These are phyloP conservation scores for Atrina japonica DNA, from an alignment of 2,888 invertebrate genomes.

Conservation along the genomic window DNA sequence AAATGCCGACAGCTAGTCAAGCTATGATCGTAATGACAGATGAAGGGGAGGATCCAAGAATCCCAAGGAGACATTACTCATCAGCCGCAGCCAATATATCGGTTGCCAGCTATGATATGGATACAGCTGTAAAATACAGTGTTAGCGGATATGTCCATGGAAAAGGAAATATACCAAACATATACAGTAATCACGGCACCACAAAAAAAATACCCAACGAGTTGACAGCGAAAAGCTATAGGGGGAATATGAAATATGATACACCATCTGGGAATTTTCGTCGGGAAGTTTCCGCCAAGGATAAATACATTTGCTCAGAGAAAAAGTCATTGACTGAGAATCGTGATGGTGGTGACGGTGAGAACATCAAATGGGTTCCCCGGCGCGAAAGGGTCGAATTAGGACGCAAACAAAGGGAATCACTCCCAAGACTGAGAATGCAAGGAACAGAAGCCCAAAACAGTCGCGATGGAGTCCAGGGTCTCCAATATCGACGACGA, in stretches of 20 bases:
- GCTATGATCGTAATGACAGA: constrained; percentile 33
- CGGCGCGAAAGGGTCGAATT: not conserved
- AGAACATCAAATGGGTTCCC: constrained; percentile 6
- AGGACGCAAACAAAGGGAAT: too few relatives aligned
- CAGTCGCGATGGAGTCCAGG: too few relatives aligned
- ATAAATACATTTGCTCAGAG: constrained; percentile 3
- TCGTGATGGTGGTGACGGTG: not conserved
- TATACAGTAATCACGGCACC: not conserved
- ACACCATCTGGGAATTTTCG: constrained; percentile 2
- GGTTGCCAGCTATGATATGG: constrained; percentile 18
- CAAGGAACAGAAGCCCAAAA: too few relatives aligned
- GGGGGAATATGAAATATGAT: constrained; percentile 21
- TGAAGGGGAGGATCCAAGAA: constrained; percentile 31
- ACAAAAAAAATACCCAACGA: constrained; percentile 6
- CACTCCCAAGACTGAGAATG: too few relatives aligned
- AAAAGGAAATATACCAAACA: too few relatives aligned
- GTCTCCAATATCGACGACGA: too few relatives aligned
- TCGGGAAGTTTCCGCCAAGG: not conserved
- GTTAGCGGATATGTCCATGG: not conserved
- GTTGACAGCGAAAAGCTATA: not conserved
- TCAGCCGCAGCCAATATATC: not conserved
- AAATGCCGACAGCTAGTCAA: constrained; percentile 41
- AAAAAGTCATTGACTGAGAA: not conserved
- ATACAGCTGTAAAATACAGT: constrained; percentile 2
- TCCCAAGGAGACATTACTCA: constrained; percentile 29